These are phyloP conservation scores for Zelleria hepariella DNA, from an alignment of 2,888 invertebrate genomes.

Conservation along the genomic window DNA sequence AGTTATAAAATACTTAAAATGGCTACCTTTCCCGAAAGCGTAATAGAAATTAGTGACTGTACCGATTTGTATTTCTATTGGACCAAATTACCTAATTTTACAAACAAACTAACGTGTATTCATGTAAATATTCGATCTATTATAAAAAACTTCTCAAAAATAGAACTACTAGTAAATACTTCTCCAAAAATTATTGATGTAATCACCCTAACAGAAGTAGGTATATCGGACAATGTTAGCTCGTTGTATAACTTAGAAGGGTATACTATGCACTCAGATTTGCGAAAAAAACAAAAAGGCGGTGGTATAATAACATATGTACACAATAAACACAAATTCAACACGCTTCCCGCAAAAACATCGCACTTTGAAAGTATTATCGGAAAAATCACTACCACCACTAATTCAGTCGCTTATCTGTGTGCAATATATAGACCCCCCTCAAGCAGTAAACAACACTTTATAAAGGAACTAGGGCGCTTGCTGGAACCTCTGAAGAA, in stretches of 20 bases:
- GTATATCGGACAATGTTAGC: conserved; percentile 12
- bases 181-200: conserved; percentile 11
- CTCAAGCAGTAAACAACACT: background rate
- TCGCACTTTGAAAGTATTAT: background rate
- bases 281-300: background rate
- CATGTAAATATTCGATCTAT: conserved; percentile 20
- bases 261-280: background rate
- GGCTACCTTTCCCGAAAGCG: background rate
- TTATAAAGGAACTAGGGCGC: background rate
- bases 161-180: conserved; percentile 10
- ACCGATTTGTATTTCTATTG: background rate
- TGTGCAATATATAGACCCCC: background rate
- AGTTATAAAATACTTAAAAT: background rate
- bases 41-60: background rate
- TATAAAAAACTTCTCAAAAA: conserved; percentile 15
- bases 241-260: background rate
- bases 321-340: background rate
- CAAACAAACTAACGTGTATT: conserved; percentile 8
- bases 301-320: background rate
- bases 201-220: conserved; percentile 14
- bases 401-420: background rate
- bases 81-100: background rate
- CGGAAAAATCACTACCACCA: background rate
- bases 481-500: background rate
- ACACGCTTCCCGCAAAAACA: background rate